Evolutionary conservation across 2,888 invertebrate species (phyloP), one percentile per base, ranked within the genome.

Genomic region (Mesochorus sp.): DNA sequence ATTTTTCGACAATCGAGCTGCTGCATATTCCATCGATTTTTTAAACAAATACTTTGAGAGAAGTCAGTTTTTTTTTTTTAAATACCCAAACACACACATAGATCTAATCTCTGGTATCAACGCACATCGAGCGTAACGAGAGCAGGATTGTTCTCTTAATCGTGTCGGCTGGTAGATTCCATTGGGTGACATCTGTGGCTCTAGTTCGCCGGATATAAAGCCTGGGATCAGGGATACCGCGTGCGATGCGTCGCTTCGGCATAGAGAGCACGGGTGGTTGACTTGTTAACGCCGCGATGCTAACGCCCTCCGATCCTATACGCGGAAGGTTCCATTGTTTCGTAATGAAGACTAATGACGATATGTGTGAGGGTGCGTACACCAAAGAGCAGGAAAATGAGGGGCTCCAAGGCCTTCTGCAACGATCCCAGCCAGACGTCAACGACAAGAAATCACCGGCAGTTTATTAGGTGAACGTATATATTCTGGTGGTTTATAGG

Each of bases 271-370:
- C 83, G 84, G 74, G 85, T 82, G 62, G 61, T 53, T 86, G 85
- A 86, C 85, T 84, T 85, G 87, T 87, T 87, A 87, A 85, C 80
- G 79, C 84, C 83, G 76, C 82, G 82, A 76, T 47, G 70, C 78
- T 53, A 53, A 70, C 59, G 64, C 53, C 68, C 49, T 76, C 78
- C 81, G 76, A 85, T 26, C 61, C 61, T 55, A n/a, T n/a, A 55
- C 47, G 39, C 42, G 47, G 42, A 59, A 66, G 67, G 28, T 74
- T 76, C 83, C 80, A 88, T 88, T 87, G 87, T 88, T 86, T 84
- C 82, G 77, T 88, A 87, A 88, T 87, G 87, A 88, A 88, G 89
- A 88, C 85, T 86, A 85, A 89, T 88, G 87, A 86, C 85, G 85
- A 82, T 82, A 83, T 84, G 83, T 84, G 71, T 47, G n/a, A n/a